Evolutionary conservation across 2,888 invertebrate genomes (phyloP), one percentile per base, ranked within the genome.

Genomic region (Lepeophtheirus nordmannii): DNA sequence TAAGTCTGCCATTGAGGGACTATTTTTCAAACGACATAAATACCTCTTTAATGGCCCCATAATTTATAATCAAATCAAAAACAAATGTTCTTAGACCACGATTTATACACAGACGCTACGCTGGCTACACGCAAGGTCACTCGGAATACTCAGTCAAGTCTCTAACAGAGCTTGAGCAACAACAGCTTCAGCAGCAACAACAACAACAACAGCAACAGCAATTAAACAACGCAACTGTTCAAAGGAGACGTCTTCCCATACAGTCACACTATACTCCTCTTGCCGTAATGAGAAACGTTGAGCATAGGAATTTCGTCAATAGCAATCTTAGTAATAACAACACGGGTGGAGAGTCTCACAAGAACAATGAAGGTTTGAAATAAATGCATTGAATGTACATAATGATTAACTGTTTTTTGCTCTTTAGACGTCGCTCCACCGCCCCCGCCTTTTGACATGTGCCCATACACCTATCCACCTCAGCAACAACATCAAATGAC

Each of bases 141-240:
- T 46, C 53, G n/a, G 53, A 46, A 46, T 46, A 46, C 53, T 46
- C 53, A 5, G 53, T 46, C 53, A 46, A 46, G 8, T 46, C 53
- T 17, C 53, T 46, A 46, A 5, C 53, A 17, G 53, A 46, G 53
- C 17, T 46, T 14, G 53, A 46, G 53, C 53, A 46, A 8, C 53
- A 46, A 17, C 53, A 46, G 53, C 53, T 46, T 46, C 53, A 46
- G 8, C 53, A 46, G 17, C 53, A 46, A 17, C 53, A 46, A 17
- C 53, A 46, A 8, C 14, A 46, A 5, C 53, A 46, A 46, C 53
- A 46, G 2, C 17, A n/a, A n/a, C 14, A 46, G 17, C 53, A 46
- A 8, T 30, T 30, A 30, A 30, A 30, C 30, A 30, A 30, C 7
- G 53, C 53, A 46, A 46, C 53, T 46, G 53, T 46, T 46, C 53